Evolutionary conservation across 2,888 invertebrate species (phyloP).

Genomic region (Agrotis ipsilon): DNA sequence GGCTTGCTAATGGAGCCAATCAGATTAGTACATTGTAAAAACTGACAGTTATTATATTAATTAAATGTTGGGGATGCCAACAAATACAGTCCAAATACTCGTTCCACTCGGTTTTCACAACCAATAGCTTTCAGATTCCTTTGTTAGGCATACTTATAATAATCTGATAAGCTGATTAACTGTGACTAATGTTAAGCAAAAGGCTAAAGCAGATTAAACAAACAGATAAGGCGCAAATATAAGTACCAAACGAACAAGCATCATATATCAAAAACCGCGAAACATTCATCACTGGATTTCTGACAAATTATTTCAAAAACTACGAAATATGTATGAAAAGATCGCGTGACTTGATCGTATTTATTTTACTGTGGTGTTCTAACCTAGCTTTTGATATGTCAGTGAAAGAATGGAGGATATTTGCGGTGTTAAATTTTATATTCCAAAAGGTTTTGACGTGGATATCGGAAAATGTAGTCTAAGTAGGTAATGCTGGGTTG

Average conservation of each 20-base stretch:
- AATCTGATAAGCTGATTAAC: not conserved
- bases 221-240: conserved; percentile 35
- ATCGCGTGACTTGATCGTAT: conserved; percentile 64
- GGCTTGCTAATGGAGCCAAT: no score
- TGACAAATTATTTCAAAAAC: conserved; percentile 60
- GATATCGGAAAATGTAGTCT: not conserved
- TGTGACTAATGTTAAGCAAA: not conserved
- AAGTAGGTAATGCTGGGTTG: not conserved
- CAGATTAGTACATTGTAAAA: no score
- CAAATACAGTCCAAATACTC: no score
- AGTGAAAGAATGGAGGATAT: conserved; percentile 47
- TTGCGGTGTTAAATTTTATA: conserved; percentile 22
- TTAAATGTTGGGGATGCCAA: no score
- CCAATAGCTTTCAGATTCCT: no score
- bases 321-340: conserved; percentile 33
- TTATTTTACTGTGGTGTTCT: conserved; percentile 55
- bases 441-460: not conserved
- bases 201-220: conserved; percentile 20
- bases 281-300: conserved; percentile 52
- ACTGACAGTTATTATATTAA: no score
- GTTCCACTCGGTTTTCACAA: no score
- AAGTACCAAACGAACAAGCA: not conserved
- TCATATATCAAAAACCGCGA: conserved; percentile 37
- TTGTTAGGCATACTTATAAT: not conserved
- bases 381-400: conserved; percentile 56